Conservation (phyloP, 2,797 vertebrate species). For the Eupleurogrammus muticus region DNA sequence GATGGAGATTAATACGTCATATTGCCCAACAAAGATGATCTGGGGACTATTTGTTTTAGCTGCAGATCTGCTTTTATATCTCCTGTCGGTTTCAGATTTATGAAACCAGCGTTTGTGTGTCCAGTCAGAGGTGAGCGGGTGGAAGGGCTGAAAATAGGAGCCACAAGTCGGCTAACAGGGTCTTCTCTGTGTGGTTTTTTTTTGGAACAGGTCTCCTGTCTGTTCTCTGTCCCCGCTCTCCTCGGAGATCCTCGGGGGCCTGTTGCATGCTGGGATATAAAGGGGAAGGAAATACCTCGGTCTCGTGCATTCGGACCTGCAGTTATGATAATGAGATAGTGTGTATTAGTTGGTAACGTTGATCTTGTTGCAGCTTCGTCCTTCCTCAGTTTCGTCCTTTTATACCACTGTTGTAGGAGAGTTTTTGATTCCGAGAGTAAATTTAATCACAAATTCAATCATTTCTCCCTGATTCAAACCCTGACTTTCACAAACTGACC, state of each 20-base stretch:
- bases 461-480: constrained; percentile 25
- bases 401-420: neutral
- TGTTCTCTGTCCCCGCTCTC: constrained; percentile 76
- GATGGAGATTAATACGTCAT: constrained; percentile 12
- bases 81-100: constrained; percentile 47
- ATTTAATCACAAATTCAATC: neutral
- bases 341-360: neutral
- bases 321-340: constrained; percentile 40
- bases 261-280: constrained; percentile 73
- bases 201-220: constrained; percentile 77
- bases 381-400: neutral
- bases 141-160: constrained; percentile 66
- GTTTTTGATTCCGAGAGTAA: neutral
- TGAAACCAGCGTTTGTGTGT: constrained; percentile 47
- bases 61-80: constrained; percentile 44
- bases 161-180: constrained; percentile 68
- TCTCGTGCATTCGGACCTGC: constrained; percentile 25
- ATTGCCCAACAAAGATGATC: constrained; percentile 9
- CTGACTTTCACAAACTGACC: constrained; percentile 41
- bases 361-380: neutral
- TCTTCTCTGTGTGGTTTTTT: constrained; percentile 76
- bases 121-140: constrained; percentile 56
- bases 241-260: constrained; percentile 61
- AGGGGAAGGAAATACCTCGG: constrained; percentile 70
- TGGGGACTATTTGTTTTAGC: neutral